Conservation (phyloP, 2,888 invertebrate species). For the Pedicia rivosa region DNA sequence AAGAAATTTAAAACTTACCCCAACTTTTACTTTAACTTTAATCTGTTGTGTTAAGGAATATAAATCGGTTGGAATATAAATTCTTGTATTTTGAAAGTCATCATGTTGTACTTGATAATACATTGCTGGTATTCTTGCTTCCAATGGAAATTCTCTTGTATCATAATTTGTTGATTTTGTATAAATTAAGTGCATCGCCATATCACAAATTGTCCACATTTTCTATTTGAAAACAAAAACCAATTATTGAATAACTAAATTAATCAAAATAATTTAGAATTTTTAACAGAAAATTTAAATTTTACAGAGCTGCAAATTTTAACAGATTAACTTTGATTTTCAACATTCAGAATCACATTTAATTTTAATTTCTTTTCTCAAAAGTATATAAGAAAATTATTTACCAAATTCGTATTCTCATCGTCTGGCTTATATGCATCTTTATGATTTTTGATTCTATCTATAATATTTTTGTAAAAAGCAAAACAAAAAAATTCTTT, state of each 20-base stretch:
- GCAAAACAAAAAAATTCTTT: constrained; percentile 90
- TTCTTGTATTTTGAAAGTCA: constrained; percentile 53
- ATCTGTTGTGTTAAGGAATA: constrained; percentile 15
- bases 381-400: too few species aligned
- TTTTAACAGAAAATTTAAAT: too few species aligned
- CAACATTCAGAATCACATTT: too few species aligned
- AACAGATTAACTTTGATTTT: too few species aligned
- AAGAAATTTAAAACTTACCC: too few species aligned
- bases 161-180: constrained; percentile 78
- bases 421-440: constrained; percentile 75
- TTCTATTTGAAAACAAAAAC: constrained; percentile 43
- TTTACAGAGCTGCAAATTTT: too few species aligned
- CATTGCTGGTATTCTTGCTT: constrained; percentile 78
- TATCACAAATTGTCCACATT: constrained; percentile 92
- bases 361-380: too few species aligned
- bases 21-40: too few species aligned
- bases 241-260: constrained; percentile 4
- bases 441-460: constrained; percentile 88
- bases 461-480: constrained; percentile 86
- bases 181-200: constrained; percentile 80
- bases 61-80: constrained; percentile 63
- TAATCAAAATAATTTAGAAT: too few species aligned
- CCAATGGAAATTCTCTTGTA: constrained; percentile 74
- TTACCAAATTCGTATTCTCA: constrained; percentile 64
- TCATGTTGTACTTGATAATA: constrained; percentile 67